phyloP scores from a whole-genome alignment of 1,140 invertebrate genomes.

The Limonius californicus region DNA sequence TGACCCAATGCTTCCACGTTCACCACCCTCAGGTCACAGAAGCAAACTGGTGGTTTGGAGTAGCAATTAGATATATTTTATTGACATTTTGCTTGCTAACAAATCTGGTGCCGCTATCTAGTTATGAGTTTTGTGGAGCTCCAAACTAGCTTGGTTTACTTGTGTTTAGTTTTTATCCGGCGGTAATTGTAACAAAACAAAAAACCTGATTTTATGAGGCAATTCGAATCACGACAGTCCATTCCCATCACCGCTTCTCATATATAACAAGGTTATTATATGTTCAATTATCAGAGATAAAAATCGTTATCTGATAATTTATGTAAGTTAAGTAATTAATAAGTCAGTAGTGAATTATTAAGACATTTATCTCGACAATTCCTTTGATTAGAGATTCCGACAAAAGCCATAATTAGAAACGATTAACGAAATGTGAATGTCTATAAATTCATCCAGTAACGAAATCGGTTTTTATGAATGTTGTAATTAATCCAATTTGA shows the following conservation, averaged over 20 bases:
- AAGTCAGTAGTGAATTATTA: conserved; percentile 10
- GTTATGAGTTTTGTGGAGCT: background rate
- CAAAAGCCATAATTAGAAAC: conserved; percentile 8
- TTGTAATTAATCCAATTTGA: conserved; percentile 8
- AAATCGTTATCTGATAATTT: conserved; percentile 9
- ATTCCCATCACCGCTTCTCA: background rate
- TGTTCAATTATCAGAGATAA: background rate
- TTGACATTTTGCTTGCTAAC: too few relatives aligned
- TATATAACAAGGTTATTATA: background rate
- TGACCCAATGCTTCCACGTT: too few relatives aligned
- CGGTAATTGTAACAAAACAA: too few relatives aligned
- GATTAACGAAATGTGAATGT: conserved; percentile 7
- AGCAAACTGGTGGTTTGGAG: too few relatives aligned
- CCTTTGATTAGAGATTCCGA: conserved; percentile 8
- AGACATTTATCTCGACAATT: conserved; percentile 8
- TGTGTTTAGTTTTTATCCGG: too few relatives aligned
- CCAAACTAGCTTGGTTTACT: too few relatives aligned
- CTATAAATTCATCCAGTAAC: conserved; percentile 3
- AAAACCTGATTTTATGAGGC: too few relatives aligned
- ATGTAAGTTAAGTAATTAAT: conserved; percentile 7
- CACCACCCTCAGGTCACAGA: too few relatives aligned
- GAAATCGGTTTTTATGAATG: conserved; percentile 9
- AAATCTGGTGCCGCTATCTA: too few relatives aligned
- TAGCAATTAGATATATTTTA: too few relatives aligned
- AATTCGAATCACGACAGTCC: too few relatives aligned